Percentiles rank a stretch among this genome's conserved stretches.
These are phyloP conservation scores for Masticophis lateralis DNA, from an alignment of 2,797 vertebrate species.

Conservation along the genomic window DNA sequence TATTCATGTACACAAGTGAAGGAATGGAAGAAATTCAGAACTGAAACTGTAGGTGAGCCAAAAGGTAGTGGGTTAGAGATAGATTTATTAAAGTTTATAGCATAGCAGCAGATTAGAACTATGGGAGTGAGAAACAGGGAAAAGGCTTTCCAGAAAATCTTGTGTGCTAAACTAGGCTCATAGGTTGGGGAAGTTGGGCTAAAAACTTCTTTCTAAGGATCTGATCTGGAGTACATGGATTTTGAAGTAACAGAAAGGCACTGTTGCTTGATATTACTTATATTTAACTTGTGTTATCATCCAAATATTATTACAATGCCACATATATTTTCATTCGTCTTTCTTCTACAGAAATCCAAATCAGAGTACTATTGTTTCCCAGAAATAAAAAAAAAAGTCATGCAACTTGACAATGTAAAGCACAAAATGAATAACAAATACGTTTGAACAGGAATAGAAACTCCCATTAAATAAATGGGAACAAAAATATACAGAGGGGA, in stretches of 20 bases:
- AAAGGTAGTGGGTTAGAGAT: not conserved
- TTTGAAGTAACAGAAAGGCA: not conserved
- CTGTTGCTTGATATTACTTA: not conserved
- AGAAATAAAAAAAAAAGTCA: not conserved
- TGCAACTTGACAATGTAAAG: not conserved
- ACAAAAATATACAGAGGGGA: not conserved
- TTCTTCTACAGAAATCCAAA: not conserved
- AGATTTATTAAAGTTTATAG: not conserved
- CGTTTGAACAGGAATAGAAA: not conserved
- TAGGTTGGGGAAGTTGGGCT: not conserved
- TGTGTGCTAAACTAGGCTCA: not conserved
- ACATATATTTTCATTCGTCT: not conserved
- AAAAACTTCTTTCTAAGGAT: not conserved
- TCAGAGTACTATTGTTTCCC: not conserved
- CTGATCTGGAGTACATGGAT: not conserved
- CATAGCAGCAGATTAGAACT: not conserved
- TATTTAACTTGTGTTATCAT: not conserved
- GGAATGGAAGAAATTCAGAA: not conserved
- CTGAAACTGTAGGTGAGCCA: not conserved
- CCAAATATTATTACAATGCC: not conserved
- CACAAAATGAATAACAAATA: not conserved
- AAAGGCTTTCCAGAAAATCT: not conserved
- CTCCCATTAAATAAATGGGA: not conserved
- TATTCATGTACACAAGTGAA: not conserved
- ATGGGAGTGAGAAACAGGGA: not conserved